Conservation (phyloP, 2,797 vertebrate genomes). For the Tragopan temminckii region DNA sequence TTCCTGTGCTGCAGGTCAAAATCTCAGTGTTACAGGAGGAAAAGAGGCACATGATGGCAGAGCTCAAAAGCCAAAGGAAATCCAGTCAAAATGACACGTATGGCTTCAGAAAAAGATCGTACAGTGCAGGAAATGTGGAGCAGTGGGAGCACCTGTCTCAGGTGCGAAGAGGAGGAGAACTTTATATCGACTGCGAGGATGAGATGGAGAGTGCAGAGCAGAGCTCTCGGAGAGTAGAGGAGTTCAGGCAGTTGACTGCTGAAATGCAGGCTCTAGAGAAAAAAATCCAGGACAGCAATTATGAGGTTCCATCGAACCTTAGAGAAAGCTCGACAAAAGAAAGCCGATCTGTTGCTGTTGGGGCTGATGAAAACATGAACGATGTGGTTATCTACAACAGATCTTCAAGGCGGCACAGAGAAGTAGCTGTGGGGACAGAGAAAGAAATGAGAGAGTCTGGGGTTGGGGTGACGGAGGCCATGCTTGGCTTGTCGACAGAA, state of each 20-base stretch:
- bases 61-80: conserved; percentile 88
- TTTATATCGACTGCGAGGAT: conserved; percentile 90
- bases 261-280: conserved; percentile 94
- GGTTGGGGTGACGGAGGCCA: conserved; percentile 90
- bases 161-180: conserved; percentile 84
- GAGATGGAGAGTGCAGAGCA: conserved; percentile 88
- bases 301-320: conserved; percentile 68
- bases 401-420: conserved; percentile 69
- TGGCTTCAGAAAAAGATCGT: conserved; percentile 92
- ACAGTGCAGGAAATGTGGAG: conserved; percentile 93
- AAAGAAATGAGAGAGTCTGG: conserved; percentile 79
- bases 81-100: conserved; percentile 73
- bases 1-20: conserved; percentile 97
- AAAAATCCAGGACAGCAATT: conserved; percentile 87
- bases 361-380: conserved; percentile 90
- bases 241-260: conserved; percentile 93
- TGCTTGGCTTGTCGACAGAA: conserved; percentile 92
- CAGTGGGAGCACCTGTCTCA: conserved; percentile 88
- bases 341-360: conserved; percentile 86
- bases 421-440: conserved; percentile 86
- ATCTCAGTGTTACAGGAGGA: conserved; percentile 98
- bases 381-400: conserved; percentile 81
- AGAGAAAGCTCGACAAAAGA: conserved; percentile 70
- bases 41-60: conserved; percentile 91
- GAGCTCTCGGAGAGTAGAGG: conserved; percentile 88